phyloP scores from a whole-genome alignment of 2,797 vertebrate genomes.

The Oreonectes daqikongensis region DNA sequence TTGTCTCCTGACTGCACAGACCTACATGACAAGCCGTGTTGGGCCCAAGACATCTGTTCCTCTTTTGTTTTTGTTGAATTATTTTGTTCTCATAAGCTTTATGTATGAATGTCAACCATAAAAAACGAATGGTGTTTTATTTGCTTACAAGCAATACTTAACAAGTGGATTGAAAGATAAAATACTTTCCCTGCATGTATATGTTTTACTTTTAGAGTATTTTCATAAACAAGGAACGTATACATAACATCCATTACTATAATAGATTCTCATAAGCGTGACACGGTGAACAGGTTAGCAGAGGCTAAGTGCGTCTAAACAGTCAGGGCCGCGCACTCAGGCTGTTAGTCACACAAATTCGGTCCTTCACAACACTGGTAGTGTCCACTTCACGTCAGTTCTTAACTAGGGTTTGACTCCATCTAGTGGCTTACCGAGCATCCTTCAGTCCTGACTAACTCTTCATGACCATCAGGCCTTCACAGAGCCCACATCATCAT shows the following conservation, averaged over 20 bases:
- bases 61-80: background rate
- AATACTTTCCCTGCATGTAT: background rate
- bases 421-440: constrained; percentile 78
- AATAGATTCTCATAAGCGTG: constrained; percentile 5
- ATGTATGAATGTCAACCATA: background rate
- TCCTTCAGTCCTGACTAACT: constrained; percentile 62
- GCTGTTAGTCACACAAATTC: constrained; percentile 11
- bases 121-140: background rate
- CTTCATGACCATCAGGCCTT: constrained; percentile 40
- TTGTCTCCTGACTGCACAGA: background rate
- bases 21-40: background rate
- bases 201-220: background rate
- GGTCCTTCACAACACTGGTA: constrained; percentile 17
- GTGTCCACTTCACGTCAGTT: constrained; percentile 48
- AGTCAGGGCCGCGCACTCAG: constrained; percentile 10
- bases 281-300: constrained; percentile 6
- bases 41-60: background rate
- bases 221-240: background rate
- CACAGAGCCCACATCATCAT: constrained; percentile 8
- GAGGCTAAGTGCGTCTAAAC: constrained; percentile 22
- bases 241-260: background rate
- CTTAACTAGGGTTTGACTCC: constrained; percentile 82
- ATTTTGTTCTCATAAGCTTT: background rate
- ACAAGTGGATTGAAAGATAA: background rate
- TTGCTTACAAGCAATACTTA: background rate